Base-by-base conservation (phyloP, 2,797 vertebrate genomes). In the Halcyon smyrnensis region DNA sequence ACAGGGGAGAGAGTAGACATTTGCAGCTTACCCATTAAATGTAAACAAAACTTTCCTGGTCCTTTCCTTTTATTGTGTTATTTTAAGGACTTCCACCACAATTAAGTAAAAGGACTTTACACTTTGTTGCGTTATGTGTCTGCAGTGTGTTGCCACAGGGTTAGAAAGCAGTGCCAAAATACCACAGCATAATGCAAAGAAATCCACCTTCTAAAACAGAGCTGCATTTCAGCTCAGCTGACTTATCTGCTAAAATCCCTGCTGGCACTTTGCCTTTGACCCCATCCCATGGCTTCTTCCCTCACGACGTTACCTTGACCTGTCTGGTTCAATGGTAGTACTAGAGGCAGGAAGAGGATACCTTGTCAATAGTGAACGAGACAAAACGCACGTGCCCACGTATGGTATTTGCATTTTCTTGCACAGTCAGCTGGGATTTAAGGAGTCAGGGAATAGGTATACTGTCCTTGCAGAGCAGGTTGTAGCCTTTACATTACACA, bases 371-470 rank as follows among this genome's bases (percentile, higher is more conserved):
- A 63, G 28, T 18, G 51, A 53, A 57, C 1, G 1, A 84, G 15
- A 39, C 11, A 74, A 94, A 92, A 21, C 27, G 30, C 23, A 27
- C 0, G 0, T 82, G 24, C 12, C 37, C 5, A 14, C 0, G 0
- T 50, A 30, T 1, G 24, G 17, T 56, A 81, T 83, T 82, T 85
- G 13, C 18, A 50, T 93, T 84, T 89, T 87, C 83, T 68, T 84
- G 28, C 13, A 32, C 11, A 15, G 13, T 45, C 59, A 79, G 27
- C 37, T 86, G 39, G 27, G 53, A 84, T 84, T 90, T 81, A 45
- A 43, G 70, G 21, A 94, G 39, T 39, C 27, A 21, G n/a, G 21
- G 32, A 60, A 43, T 37, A 79, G 9, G 1, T 67, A 41, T 18
- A n/a, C 6, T 76, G 4, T 73, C 46, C 25, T 82, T 24, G 41